A percentile compares a stretch with the other conserved stretches of the same genome.
Conservation (phyloP, 2,797 vertebrate genomes). For the Chelmon rostratus region DNA sequence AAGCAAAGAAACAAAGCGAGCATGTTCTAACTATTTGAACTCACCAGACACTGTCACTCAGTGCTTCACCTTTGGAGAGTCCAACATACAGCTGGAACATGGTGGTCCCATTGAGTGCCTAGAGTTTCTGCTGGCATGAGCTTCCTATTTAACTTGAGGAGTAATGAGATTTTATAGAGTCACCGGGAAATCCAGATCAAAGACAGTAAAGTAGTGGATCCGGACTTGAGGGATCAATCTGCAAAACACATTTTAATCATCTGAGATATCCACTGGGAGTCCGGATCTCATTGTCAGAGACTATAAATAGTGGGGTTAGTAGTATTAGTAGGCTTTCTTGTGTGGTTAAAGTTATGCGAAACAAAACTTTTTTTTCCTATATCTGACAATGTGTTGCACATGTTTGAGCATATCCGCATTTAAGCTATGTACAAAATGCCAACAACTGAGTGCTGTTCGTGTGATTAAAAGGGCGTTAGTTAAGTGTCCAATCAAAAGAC, state of each 20-base stretch:
- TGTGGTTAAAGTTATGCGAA: slow-evolving; percentile 22
- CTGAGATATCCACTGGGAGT: slow-evolving; percentile 29
- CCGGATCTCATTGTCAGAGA: slow-evolving; percentile 30
- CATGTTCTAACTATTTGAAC: slow-evolving; percentile 16
- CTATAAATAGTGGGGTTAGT: slow-evolving; percentile 48
- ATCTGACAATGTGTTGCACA: slow-evolving; percentile 14
- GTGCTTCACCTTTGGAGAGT: slow-evolving; percentile 35
- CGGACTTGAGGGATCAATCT: slow-evolving; percentile 40
- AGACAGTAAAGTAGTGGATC: slow-evolving; percentile 44
- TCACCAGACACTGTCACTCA: slow-evolving; percentile 35
- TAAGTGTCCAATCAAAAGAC: slow-evolving; percentile 26
- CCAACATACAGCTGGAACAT: slow-evolving; percentile 11
- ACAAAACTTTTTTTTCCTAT: slow-evolving; percentile 2
- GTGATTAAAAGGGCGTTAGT: slow-evolving; percentile 15
- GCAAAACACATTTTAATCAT: slow-evolving; percentile 56
- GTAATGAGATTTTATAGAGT: slow-evolving; percentile 41
- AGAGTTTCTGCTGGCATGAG: slow-evolving; percentile 33
- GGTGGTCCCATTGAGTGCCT: slow-evolving; percentile 32
- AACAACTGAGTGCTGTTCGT: background rate
- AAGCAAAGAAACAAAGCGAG: background rate
- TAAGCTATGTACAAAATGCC: slow-evolving; percentile 44
- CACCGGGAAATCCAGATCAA: slow-evolving; percentile 51
- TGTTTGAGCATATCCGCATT: slow-evolving; percentile 29
- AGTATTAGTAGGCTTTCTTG: slow-evolving; percentile 15
- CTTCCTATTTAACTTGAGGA: slow-evolving; percentile 40